Base-by-base conservation (phyloP, 1,140 invertebrate genomes). In the Drosophila albomicans region DNA sequence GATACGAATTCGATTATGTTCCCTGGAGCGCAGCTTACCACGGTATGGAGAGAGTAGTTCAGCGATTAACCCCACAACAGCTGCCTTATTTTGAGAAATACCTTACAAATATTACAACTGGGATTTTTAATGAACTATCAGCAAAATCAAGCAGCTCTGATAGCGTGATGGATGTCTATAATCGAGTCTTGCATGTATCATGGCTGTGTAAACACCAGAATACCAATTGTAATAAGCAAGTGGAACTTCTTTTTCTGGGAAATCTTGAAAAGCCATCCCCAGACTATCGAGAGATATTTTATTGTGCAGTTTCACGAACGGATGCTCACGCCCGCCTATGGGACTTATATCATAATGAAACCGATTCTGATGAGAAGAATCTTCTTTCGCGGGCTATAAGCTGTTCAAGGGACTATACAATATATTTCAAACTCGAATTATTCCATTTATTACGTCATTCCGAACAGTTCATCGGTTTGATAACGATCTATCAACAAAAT, bases 11-110 rank as follows among this genome's bases (percentile, higher is more conserved):
- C 0, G 93, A 95, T 1, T 94, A 94, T 45, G 81, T 94, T 2
- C 94, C 95, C 1, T 96, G 95, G 95, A 79, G 93, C 28, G 79
- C 94, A 0, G 94, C 93, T 1, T 90, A 88, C 41, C 54, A 69
- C 5, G 72, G 70, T 5, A 49, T 92, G 16, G 35, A 68, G 3
- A 30, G 6, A 4, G 61, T 92, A 5, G 69, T 74, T 7, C 30
- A 64, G 35, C 79, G 80, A 2, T 46, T 91, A 6, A 69, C 74
- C 0, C 58, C 73, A 0, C 20, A 69, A 5, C 75, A 90, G 15
- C 48, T 90, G 30, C 69, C 66, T 5, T 7, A 72, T n/a, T 92
- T 92, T 15, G 16, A 49, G 0, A 56, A 16, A 1, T 92, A 79
- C 51, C 70, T 92, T 0, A 10, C 25, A 0, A 64, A 81, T 7